Base-by-base conservation (phyloP, 2,797 vertebrate genomes). In the Emydoidea blandingii region DNA sequence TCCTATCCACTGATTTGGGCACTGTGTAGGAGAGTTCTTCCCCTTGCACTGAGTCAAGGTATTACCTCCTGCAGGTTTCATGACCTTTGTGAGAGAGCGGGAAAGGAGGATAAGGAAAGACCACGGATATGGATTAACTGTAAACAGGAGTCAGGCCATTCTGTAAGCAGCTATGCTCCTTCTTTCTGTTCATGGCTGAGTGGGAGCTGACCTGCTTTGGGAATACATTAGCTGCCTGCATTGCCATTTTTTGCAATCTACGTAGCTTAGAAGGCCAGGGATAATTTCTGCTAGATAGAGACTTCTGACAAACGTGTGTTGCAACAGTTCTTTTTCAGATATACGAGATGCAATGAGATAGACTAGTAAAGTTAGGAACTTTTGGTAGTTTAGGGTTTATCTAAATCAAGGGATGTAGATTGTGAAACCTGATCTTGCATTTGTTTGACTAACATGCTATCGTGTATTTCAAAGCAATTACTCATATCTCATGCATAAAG, bases 401-500 rank as follows among this genome's bases (percentile, higher is more conserved):
- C 74, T 76, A 47, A 76, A 29, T 44, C 41, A 47, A 47, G 14
- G 74, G 25, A 85, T 25, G 52, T 65, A 76, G 47, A 23, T 12
- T 83, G 21, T 72, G 91, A 93, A 76, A 12, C 6, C 74, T 19
- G 62, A 0, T 88, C 88, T 84, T 52, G 79, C 92, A 57, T 94
- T 37, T 79, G 44, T 49, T 79, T 50, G n/a, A n/a, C n/a, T n/a
- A n/a, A n/a, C n/a, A n/a, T n/a, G n/a, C n/a, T 88, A 54, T 72
- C 57, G 12, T 68, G n/a, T 74, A 31, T 87, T 88, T 93, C 52
- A 74, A 80, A 87, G 14, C 12, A 41, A 85, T 91, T 92, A 53
- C 92, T 88, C 3, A 0, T 92, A 49, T 88, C 89, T 94, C 78
- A 18, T 78, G 5, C 5, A 44, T 19, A 31, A 82, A 27, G 0